Conservation (phyloP, 2,888 invertebrate species). For the Melikaiella ostensackeni region DNA sequence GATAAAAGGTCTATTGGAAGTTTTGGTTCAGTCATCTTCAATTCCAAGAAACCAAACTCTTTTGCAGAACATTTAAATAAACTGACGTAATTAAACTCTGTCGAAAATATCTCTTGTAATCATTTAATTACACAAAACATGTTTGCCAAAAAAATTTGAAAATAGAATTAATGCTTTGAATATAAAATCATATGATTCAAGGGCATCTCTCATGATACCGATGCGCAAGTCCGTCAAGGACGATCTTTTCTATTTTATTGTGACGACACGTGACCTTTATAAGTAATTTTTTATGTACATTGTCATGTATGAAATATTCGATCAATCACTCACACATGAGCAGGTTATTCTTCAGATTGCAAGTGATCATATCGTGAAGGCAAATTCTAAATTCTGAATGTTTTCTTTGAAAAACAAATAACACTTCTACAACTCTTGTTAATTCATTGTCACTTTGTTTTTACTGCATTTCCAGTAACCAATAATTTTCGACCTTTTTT, state of each 20-base stretch:
- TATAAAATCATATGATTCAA: no score
- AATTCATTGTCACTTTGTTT: no score
- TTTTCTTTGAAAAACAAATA: no score
- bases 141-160: not conserved
- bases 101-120: not conserved
- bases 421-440: no score
- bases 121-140: not conserved
- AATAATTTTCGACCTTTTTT: no score
- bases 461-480: no score
- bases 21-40: not conserved
- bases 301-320: not conserved
- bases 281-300: not conserved
- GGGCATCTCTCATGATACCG: no score
- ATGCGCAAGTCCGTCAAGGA: not conserved
- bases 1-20: not conserved
- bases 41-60: not conserved
- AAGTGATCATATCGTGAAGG: no score
- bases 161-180: not conserved
- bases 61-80: not conserved
- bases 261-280: not conserved
- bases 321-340: no score
- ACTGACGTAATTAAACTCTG: not conserved
- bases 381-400: no score
- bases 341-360: no score
- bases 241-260: not conserved